Base-by-base conservation (phyloP, 2,888 invertebrate genomes). In the Endomychus coccineus region DNA sequence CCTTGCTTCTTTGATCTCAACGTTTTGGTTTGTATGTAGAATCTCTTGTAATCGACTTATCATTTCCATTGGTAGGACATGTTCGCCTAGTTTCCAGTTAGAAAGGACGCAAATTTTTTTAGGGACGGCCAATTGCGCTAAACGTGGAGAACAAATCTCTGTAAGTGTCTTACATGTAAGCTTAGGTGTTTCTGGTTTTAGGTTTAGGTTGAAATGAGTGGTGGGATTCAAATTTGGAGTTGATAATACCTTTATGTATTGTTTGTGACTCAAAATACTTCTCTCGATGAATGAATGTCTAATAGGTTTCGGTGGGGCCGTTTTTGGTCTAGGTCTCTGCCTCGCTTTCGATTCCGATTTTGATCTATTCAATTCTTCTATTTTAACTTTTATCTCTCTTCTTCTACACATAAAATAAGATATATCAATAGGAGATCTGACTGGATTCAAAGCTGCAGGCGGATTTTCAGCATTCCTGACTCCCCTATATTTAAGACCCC, bases 1-100 rank as follows among this genome's bases (percentile, higher is more conserved):
- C 2, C 50, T 40, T 0, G 62, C 63, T 16, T 56, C 57, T 39
- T 50, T 48, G 1, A 58, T 55, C 31, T 59, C 56, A 24, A 63
- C 40, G 40, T 53, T 57, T 29, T 55, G 51, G 23, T 58, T 54
- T 2, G 55, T 55, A 28, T 55, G 55, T 9, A 63, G 43, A 15
- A 61, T 50, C 32, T 57, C 51, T 22, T 62, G 52, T 27, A 56
- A 52, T 37, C 58, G 43, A 13, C 51, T 33, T 9, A 61, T 36
- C 25, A 15, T 12, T 22, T 40, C 40, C 14, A 24, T 12, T 1
- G 40, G 29, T 5, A 40, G 15, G 1, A 12, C 12, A 7, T 37
- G 12, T 2, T 12, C 36, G 29, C 13, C 33, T 3, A 14, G 9
- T 14, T 37, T 22, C 40, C 40, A 40, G 5, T 29, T 32, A 1